phyloP scores from a whole-genome alignment of 2,888 invertebrate species.

The Trimorus sp. region DNA sequence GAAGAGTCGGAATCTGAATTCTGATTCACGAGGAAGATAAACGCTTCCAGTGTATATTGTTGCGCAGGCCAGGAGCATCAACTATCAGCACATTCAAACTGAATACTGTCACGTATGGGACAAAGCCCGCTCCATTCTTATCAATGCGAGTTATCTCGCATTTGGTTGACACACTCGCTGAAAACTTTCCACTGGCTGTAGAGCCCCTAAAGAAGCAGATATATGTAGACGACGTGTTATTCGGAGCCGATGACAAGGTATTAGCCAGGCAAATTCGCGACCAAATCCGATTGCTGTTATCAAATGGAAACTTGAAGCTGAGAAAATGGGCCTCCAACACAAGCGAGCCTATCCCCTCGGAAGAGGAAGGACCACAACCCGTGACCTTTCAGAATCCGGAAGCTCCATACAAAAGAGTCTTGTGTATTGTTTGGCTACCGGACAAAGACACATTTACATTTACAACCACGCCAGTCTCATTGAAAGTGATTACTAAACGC shows the following conservation, averaged over 20 bases:
- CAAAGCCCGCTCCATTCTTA: neutral
- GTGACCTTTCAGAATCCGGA: too few relatives aligned
- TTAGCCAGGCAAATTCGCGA: neutral
- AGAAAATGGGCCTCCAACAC: neutral
- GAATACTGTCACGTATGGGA: neutral
- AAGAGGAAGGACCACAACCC: neutral
- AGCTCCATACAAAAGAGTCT: neutral
- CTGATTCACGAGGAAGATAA: neutral
- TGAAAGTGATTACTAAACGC: neutral
- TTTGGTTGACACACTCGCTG: neutral
- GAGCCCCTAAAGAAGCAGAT: neutral
- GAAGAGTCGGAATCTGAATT: too few relatives aligned
- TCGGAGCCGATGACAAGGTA: neutral
- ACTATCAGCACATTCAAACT: neutral
- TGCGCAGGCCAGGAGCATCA: neutral
- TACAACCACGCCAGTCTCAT: too few relatives aligned
- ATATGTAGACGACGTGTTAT: constrained; percentile 5
- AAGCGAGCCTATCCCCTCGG: neutral
- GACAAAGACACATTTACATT: neutral
- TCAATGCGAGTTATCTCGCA: neutral
- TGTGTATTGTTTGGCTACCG: neutral
- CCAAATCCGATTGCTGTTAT: neutral
- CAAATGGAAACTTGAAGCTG: neutral
- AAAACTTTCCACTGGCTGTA: neutral
- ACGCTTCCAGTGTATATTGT: neutral